phyloP scores from a whole-genome alignment of 2,888 invertebrate species.

The Sinopyrophorus schimmeli region DNA sequence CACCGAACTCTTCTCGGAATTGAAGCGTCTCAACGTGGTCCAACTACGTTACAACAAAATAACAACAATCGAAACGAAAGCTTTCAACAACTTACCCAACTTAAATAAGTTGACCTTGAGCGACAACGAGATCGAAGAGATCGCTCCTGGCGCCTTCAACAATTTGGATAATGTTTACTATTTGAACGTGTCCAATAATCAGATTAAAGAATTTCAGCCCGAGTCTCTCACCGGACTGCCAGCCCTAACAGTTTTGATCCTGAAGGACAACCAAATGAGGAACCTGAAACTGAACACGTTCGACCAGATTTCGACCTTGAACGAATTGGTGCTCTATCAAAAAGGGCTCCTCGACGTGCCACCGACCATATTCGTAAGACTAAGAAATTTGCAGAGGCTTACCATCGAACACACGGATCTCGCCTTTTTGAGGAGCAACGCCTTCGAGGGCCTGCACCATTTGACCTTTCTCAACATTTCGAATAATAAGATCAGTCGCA shows the following conservation, averaged over 20 bases:
- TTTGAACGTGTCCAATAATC: not conserved
- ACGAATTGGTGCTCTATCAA: too few species aligned
- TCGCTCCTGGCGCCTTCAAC: not conserved
- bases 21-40: not conserved
- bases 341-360: too few species aligned
- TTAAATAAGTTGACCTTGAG: slow-evolving; percentile 6
- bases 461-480: slow-evolving; percentile 2
- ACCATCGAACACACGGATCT: too few species aligned
- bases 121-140: slow-evolving; percentile 5
- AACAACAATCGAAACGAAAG: not conserved
- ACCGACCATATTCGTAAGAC: too few species aligned
- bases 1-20: not conserved
- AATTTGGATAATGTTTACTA: not conserved
- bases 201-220: slow-evolving; percentile 6
- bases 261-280: too few species aligned
- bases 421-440: too few species aligned
- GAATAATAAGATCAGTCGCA: slow-evolving; percentile 1
- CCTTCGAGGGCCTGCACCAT: not conserved
- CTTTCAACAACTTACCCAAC: slow-evolving; percentile 4
- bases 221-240: too few species aligned
- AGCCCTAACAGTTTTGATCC: too few species aligned
- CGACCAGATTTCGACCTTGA: too few species aligned
- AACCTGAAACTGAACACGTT: too few species aligned
- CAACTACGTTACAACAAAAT: slow-evolving; percentile 4
- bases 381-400: too few species aligned